These are phyloP conservation scores for Hippocampus zosterae DNA, from an alignment of 2,113 vertebrate genomes.

Conservation along the genomic window DNA sequence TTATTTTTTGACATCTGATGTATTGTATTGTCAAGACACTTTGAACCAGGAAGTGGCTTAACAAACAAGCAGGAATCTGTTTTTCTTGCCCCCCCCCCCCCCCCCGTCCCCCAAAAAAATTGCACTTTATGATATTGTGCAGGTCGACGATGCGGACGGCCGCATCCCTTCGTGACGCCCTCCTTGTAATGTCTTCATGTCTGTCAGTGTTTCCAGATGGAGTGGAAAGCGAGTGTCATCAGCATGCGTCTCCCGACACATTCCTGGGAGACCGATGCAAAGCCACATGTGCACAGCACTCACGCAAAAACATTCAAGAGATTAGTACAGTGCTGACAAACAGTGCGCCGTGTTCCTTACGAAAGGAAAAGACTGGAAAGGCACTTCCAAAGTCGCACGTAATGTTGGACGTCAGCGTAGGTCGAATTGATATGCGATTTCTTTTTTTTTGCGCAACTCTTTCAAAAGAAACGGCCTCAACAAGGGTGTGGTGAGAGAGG, in stretches of 20 bases:
- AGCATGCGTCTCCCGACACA: not conserved
- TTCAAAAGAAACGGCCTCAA: too few relatives aligned
- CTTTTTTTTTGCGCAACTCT: too few relatives aligned
- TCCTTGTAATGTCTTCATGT: slow-evolving; percentile 1
- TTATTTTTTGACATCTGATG: too few relatives aligned
- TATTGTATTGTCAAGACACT: too few relatives aligned
- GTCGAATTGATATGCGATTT: too few relatives aligned
- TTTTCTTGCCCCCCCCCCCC: too few relatives aligned
- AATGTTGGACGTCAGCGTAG: slow-evolving; percentile 12
- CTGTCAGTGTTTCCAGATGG: slow-evolving; percentile 12
- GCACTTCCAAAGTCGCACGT: slow-evolving; percentile 24
- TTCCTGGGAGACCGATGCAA: slow-evolving; percentile 9
- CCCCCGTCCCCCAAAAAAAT: too few relatives aligned
- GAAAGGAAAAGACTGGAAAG: not conserved
- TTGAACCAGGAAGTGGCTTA: too few relatives aligned
- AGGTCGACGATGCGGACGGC: not conserved
- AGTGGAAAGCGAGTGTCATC: slow-evolving; percentile 23
- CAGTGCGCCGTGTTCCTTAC: not conserved
- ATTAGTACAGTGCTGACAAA: not conserved
- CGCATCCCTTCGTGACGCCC: slow-evolving; percentile 2
- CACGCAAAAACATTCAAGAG: slow-evolving; percentile 9
- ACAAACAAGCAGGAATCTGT: too few relatives aligned
- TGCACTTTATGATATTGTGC: too few relatives aligned
- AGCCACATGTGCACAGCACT: slow-evolving; percentile 20
- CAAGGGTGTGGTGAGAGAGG: too few relatives aligned